Percentiles rank a stretch among this genome's conserved stretches.
Conservation (phyloP, 2,797 vertebrate genomes). For the Fistularia commersonii region DNA sequence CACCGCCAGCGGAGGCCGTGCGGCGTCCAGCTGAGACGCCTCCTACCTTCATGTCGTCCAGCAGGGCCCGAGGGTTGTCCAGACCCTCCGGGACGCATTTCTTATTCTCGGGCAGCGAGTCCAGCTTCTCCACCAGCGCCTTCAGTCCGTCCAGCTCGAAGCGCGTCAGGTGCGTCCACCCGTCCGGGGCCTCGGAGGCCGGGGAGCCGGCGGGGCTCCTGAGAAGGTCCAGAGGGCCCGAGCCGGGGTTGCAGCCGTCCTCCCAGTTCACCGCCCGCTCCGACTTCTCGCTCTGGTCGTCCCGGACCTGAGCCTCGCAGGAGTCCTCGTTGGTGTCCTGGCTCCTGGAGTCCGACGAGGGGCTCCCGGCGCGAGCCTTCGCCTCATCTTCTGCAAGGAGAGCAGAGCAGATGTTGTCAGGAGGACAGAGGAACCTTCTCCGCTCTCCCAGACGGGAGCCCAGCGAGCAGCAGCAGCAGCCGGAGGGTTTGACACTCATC, state of each 20-base stretch:
- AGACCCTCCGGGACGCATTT: conserved; percentile 91
- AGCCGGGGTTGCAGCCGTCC: conserved; percentile 77
- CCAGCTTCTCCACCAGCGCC: conserved; percentile 91
- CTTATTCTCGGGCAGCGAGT: conserved; percentile 92
- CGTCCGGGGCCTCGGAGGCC: conserved; percentile 72
- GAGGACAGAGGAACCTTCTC: no score
- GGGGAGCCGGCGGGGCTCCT: conserved; percentile 87
- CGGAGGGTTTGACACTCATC: no score
- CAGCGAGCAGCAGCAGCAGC: no score
- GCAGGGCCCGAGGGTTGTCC: conserved; percentile 86
- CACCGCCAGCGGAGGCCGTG: no score
- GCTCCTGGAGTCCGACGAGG: conserved; percentile 83
- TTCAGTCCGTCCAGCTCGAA: conserved; percentile 92
- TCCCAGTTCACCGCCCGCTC: conserved; percentile 77
- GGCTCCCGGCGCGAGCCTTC: conserved; percentile 84
- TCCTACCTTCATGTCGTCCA: conserved; percentile 92
- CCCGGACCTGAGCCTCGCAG: conserved; percentile 76
- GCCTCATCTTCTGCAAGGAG: conserved; percentile 77
- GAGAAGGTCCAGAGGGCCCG: conserved; percentile 73
- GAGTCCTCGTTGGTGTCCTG: conserved; percentile 90
- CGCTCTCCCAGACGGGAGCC: no score
- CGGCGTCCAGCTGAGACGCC: no score
- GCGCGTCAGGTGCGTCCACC: conserved; percentile 91
- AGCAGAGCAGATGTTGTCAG: not conserved
- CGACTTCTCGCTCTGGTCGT: not conserved